Evolutionary conservation across 2,888 invertebrate species (phyloP), one percentile per base, ranked within the genome.

Genomic region (Dolichopus griseipennis): DNA sequence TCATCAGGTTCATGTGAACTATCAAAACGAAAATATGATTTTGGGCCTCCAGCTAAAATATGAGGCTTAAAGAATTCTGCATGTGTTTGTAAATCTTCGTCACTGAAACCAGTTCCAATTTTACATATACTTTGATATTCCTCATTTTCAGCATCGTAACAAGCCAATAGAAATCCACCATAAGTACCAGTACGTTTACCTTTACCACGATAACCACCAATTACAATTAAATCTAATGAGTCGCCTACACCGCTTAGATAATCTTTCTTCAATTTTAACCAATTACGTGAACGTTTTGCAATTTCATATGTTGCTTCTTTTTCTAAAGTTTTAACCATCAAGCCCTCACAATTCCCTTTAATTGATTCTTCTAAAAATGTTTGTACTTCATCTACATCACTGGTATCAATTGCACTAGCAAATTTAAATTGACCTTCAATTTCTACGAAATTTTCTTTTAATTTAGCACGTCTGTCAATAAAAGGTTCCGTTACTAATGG

Each of bases 201-300:
- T 74, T 90, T 90, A 0, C 99, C 99, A 67, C 86, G 81, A 83
- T 95, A 98, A 0, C 93, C 98, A 66, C 99, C 99, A 71, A 99
- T 89, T 0, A 97, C 96, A 1, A 97, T 95, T 65, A 93, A 87
- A 84, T 99, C 99, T 52, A 99, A 82, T 0, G 97, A 97, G 83
- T 99, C 99, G 1, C 98, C 98, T 10, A 94, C 90, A 61, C 96
- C 96, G 37, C 97, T 94, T 72, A 99, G 83, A 83, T 99, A 99
- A 84, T 99, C 99, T 78, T 98, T 98, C 81, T 98, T 98, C 68
- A 98, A 81, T 83, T 97, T 97, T 61, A 97, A 83, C 97, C 97
- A 97, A 81, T 95, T 96, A 72, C 89, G 87, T 0, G 95, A 95
- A 61, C 99, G 84, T 74, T 96, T 92, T 0, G 98, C 97, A 74